Percentiles rank a stretch among this genome's conserved stretches.
phyloP scores from a whole-genome alignment of 2,888 invertebrate species.

The Nesidiocoris tenuis region DNA sequence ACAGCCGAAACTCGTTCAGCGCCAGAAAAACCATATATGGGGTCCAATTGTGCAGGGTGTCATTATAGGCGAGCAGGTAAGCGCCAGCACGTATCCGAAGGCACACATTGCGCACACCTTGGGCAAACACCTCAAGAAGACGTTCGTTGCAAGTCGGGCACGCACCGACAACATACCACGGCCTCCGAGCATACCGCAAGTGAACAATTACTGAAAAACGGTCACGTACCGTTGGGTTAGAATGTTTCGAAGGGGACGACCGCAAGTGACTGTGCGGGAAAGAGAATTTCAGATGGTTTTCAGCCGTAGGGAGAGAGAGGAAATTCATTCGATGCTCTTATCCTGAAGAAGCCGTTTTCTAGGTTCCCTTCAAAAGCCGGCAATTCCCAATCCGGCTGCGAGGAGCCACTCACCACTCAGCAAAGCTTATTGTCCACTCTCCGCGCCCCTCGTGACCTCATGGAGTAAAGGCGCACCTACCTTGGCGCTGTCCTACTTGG shows the following conservation, averaged over 20 bases:
- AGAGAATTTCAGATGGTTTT: no score
- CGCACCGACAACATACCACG: slow-evolving; percentile 3
- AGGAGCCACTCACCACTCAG: background rate
- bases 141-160: background rate
- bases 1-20: no score
- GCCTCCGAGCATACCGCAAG: slow-evolving; percentile 18
- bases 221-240: slow-evolving; percentile 12
- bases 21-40: no score
- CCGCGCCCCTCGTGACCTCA: background rate
- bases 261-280: background rate
- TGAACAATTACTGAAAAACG: slow-evolving; percentile 34
- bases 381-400: background rate
- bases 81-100: background rate
- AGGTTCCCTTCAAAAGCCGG: background rate
- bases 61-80: no score
- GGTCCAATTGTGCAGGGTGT: no score
- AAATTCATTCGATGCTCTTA: background rate
- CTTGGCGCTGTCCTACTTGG: background rate
- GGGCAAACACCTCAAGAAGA: background rate
- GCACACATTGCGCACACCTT: background rate
- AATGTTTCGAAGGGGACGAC: background rate
- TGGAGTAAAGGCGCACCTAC: no score
- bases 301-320: background rate
- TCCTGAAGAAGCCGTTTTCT: background rate
- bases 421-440: background rate